phyloP scores from a whole-genome alignment of 2,888 invertebrate genomes.

The Mamestra brassicae region DNA sequence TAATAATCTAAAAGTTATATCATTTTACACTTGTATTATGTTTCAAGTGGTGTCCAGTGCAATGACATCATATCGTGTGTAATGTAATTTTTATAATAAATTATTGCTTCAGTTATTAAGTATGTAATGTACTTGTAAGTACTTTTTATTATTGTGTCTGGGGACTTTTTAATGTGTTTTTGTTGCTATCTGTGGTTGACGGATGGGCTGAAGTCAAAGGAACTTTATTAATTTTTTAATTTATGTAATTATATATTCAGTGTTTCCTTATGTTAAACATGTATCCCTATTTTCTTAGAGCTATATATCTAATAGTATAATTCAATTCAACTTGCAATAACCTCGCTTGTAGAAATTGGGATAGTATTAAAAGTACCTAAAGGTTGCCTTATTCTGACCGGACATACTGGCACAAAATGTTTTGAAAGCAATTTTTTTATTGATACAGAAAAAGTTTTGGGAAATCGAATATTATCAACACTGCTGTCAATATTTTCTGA shows the following conservation, averaged over 20 bases:
- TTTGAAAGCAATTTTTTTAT: neutral
- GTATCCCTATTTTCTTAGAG: no score
- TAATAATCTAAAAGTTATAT: neutral
- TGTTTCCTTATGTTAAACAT: no score
- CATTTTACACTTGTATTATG: neutral
- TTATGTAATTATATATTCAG: no score
- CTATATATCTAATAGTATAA: no score
- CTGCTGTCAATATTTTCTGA: no score
- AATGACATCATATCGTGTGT: slow-evolving; percentile 44
- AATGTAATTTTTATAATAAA: slow-evolving; percentile 39
- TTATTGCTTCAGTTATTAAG: slow-evolving; percentile 21
- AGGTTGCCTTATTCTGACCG: neutral
- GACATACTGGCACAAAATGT: neutral
- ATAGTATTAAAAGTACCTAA: neutral
- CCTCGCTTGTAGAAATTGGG: no score
- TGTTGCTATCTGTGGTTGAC: slow-evolving; percentile 12
- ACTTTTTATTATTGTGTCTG: slow-evolving; percentile 8
- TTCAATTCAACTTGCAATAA: no score
- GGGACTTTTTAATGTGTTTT: slow-evolving; percentile 10
- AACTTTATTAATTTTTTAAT: neutral
- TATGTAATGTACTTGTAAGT: neutral
- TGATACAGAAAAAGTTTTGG: neutral
- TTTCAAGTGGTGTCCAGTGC: slow-evolving; percentile 23
- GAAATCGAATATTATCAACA: no score
- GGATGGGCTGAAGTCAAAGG: neutral